Conservation (phyloP, 2,797 vertebrate genomes). For the Chromis chromis region DNA sequence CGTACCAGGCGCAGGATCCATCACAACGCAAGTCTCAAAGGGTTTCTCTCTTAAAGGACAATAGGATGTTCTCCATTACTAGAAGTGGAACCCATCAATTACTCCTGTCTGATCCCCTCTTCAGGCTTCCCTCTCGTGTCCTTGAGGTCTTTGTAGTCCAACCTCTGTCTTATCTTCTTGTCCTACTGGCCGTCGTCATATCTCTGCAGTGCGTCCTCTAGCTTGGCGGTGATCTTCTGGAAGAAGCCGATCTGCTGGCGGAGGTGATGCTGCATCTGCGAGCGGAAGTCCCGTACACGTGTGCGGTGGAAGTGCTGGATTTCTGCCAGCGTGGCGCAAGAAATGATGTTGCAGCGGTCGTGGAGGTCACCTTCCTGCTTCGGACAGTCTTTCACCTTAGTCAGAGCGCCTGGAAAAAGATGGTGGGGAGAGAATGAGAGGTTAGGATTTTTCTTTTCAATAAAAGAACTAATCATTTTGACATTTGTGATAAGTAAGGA, state of each 20-base stretch:
- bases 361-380: slow-evolving; percentile 91
- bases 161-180: not conserved
- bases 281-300: slow-evolving; percentile 94
- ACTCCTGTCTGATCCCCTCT: not conserved
- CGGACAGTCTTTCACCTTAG: slow-evolving; percentile 97
- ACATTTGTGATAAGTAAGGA: too few relatives aligned
- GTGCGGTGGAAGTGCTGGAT: slow-evolving; percentile 98
- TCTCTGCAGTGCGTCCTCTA: slow-evolving; percentile 93
- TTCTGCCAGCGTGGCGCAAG: slow-evolving; percentile 96
- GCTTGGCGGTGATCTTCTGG: slow-evolving; percentile 96
- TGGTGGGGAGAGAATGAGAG: too few relatives aligned
- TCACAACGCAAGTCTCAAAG: slow-evolving; percentile 8
- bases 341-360: slow-evolving; percentile 97
- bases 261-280: slow-evolving; percentile 97
- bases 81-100: slow-evolving; percentile 21
- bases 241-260: slow-evolving; percentile 96
- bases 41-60: slow-evolving; percentile 18
- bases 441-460: too few relatives aligned
- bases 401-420: slow-evolving; percentile 91
- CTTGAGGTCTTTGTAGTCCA: not conserved
- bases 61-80: slow-evolving; percentile 15
- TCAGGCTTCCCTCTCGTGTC: not conserved
- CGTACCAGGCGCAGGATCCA: slow-evolving; percentile 9
- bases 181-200: slow-evolving; percentile 87
- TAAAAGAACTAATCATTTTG: too few relatives aligned